Conservation (phyloP, 2,797 vertebrate genomes). For the Mormyrus proboscirostris region DNA sequence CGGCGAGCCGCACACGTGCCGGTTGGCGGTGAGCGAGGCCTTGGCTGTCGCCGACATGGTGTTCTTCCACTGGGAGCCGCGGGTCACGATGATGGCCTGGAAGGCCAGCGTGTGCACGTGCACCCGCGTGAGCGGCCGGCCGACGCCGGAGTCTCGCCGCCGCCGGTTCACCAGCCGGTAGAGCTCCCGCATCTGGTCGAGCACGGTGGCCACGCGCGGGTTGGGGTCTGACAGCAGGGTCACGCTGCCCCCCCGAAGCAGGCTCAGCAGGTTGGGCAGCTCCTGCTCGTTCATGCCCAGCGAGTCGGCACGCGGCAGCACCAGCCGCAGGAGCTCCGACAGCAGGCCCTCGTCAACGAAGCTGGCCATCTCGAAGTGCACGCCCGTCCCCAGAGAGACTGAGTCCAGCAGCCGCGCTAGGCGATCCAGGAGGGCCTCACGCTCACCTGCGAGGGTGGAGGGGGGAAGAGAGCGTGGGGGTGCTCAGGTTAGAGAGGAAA, state of each 20-base stretch:
- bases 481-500: neutral
- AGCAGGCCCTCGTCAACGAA: constrained; percentile 73
- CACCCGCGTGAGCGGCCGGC: constrained; percentile 62
- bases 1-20: constrained; percentile 73
- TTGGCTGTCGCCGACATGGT: constrained; percentile 78
- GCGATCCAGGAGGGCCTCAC: constrained; percentile 56
- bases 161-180: constrained; percentile 65
- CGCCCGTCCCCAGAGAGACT: constrained; percentile 53
- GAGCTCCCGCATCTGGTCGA: constrained; percentile 78
- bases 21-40: constrained; percentile 74
- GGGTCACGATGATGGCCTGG: constrained; percentile 72
- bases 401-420: constrained; percentile 57
- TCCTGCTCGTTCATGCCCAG: constrained; percentile 82
- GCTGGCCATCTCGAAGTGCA: constrained; percentile 80
- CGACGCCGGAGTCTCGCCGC: constrained; percentile 34
- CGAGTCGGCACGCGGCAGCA: constrained; percentile 64
- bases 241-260: constrained; percentile 68
- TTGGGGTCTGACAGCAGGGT: constrained; percentile 74
- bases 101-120: constrained; percentile 78
- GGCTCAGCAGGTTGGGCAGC: constrained; percentile 73
- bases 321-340: constrained; percentile 60
- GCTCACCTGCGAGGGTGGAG: constrained; percentile 55
- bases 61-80: constrained; percentile 72
- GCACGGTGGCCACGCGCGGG: constrained; percentile 73
- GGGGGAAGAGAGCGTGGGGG: neutral